Base-by-base conservation (phyloP, 1,140 invertebrate genomes). In the Bombus terrestris region DNA sequence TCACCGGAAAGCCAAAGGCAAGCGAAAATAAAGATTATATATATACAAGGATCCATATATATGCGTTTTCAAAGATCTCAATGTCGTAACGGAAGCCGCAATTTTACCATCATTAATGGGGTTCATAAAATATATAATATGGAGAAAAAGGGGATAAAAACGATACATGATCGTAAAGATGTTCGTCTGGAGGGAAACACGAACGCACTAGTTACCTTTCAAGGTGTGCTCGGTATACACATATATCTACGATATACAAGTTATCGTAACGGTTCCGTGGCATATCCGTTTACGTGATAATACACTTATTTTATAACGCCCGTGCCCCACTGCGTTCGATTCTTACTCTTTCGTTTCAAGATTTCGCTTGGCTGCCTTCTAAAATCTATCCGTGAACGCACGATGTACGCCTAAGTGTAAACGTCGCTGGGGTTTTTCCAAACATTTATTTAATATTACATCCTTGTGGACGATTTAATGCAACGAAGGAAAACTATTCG, bases 241-340 rank as follows among this genome's bases (percentile, higher is more conserved):
- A 72, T 79, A 83, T 81, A 87, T 66, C 69, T 90, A 68, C 64
- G n/a, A 66, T 83, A 66, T 66, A 73, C 80, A 69, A 84, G 88
- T 89, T 88, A 88, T 84, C 64, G 80, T 92, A 92, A 91, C 89
- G 90, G 87, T 91, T 89, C 76, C 71, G 87, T 77, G 81, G 87
- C 81, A 74, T 91, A 91, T 92, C 90, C 92, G 91, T 90, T 92
- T 89, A 88, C 88, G 86, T 84, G 86, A 89, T 89, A 90, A 90
- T 83, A 89, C 79, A 35, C 72, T 89, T 76, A 82, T 86, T 89
- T 89, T 83, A 86, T 74, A 86, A 77, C 76, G 72, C 47, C 37
- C 78, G 37, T 73, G 62, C 84, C 59, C 74, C 66, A 86, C 85
- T 88, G 75, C 18, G 22, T 35, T 59, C 64, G n/a, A 57, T 77